Evolutionary conservation across 2,113 vertebrate genomes (phyloP).

Genomic region (Atractosteus spatula): DNA sequence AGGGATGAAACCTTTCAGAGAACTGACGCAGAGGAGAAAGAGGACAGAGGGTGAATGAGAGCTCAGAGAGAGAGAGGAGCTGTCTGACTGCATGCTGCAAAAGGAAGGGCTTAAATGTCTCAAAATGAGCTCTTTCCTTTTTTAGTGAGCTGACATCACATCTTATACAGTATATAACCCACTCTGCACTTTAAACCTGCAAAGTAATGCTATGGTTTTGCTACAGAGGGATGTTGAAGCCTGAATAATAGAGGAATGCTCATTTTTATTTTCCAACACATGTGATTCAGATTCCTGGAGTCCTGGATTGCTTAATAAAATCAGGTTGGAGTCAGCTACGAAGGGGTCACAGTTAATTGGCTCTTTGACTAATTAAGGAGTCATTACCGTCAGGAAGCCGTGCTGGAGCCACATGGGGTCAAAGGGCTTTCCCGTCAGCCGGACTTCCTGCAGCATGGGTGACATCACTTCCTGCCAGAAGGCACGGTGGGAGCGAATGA

Average conservation of each 20-base stretch:
- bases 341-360: too few relatives aligned
- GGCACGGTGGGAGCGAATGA: constrained; percentile 62
- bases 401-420: constrained; percentile 65
- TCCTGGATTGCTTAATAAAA: too few relatives aligned
- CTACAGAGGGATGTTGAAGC: background rate
- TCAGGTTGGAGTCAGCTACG: too few relatives aligned
- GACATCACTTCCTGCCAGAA: constrained; percentile 77
- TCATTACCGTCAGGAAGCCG: constrained; percentile 69
- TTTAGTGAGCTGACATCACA: too few relatives aligned
- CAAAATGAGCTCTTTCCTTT: too few relatives aligned
- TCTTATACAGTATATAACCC: background rate
- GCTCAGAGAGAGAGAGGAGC: background rate
- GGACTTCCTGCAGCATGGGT: constrained; percentile 62
- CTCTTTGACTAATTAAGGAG: too few relatives aligned
- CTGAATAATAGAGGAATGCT: too few relatives aligned
- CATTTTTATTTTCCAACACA: too few relatives aligned
- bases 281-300: too few relatives aligned
- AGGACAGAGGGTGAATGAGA: background rate
- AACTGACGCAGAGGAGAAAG: constrained; percentile 50
- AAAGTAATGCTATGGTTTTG: background rate
- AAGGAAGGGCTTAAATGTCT: too few relatives aligned
- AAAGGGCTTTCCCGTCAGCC: constrained; percentile 62
- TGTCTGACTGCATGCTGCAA: background rate
- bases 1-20: constrained; percentile 62
- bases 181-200: background rate